Percentiles rank a stretch among this genome's conserved stretches.
These are phyloP conservation scores for Tetheella fluctuosa DNA, from an alignment of 2,888 invertebrate genomes.

Conservation along the genomic window DNA sequence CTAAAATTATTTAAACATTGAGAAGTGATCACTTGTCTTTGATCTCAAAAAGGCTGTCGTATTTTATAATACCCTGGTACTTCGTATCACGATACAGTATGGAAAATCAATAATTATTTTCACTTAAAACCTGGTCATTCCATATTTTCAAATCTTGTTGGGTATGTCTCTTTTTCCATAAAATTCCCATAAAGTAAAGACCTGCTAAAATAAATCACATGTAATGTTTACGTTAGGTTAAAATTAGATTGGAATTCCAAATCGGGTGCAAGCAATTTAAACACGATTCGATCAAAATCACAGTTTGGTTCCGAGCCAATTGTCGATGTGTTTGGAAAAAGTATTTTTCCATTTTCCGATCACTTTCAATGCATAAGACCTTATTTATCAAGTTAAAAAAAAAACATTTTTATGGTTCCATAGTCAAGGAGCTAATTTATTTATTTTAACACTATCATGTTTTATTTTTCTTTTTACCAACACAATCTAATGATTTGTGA, in stretches of 20 bases:
- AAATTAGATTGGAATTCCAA: background rate
- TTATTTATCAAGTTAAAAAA: too few species aligned
- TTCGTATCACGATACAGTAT: too few species aligned
- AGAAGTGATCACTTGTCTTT: background rate
- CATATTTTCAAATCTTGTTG: too few species aligned
- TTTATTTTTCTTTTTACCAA: too few species aligned
- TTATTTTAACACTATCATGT: too few species aligned
- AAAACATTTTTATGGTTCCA: too few species aligned
- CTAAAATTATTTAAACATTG: background rate
- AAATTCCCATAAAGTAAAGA: too few species aligned
- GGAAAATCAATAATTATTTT: background rate
- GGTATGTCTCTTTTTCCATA: too few species aligned
- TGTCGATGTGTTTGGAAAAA: background rate
- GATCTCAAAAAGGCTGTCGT: background rate
- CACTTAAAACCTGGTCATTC: background rate
- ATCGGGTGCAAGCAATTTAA: background rate
- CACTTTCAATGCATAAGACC: background rate
- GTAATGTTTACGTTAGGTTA: too few species aligned
- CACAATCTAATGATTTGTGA: too few species aligned
- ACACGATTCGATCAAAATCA: background rate
- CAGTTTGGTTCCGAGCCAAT: background rate
- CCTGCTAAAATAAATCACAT: too few species aligned
- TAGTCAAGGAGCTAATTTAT: too few species aligned
- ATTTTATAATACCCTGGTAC: conserved; percentile 2
- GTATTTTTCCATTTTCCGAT: background rate